Evolutionary conservation across 2,888 invertebrate species (phyloP), one percentile per base, ranked within the genome.

Genomic region (Melanostoma scalare): DNA sequence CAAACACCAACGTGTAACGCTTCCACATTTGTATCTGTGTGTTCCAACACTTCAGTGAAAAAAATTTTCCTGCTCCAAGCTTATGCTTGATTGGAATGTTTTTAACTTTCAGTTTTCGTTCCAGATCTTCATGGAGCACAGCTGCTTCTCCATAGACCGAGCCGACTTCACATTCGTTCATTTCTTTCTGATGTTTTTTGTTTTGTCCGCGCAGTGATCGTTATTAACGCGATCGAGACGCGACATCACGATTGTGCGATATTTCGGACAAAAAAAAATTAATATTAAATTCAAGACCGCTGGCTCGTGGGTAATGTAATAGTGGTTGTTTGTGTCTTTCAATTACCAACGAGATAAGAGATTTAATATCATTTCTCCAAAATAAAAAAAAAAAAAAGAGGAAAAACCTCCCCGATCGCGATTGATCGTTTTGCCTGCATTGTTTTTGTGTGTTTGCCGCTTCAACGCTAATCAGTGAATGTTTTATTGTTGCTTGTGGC

Each of bases 61-160:
- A 58, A 40, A 6, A 8, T 56, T 67, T 67, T 42, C 61, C 65
- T 46, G 78, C 74, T 74, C 65, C 55, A 78, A 84, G 78, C 78
- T 74, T 74, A 74, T 84, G 73, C 74, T 61, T 61, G 46, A 61
- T 61, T 84, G 78, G 82, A 84, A 84, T 84, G 78, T 78, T 84
- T 84, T 84, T 78, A 72, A 84, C 82, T 84, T 84, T 84, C 82
- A 84, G 82, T 84, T 84, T 84, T 78, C 73, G 76, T 84, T 78
- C 78, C 82, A 84, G 82, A 84, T 84, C 82, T 84, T 84, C 65
- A 33, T 65, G 82, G 69, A 84, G 82, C 78, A 82, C 78, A 78
- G 48, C 50, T 63, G 82, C 78, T 77, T 31, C 68, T 81, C 46
- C 48, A 55, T 69, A 40, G 53, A 55, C 52, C 38, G 33, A 33